Base-by-base conservation (phyloP, 2,888 invertebrate genomes). In the Parnassius orleans region DNA sequence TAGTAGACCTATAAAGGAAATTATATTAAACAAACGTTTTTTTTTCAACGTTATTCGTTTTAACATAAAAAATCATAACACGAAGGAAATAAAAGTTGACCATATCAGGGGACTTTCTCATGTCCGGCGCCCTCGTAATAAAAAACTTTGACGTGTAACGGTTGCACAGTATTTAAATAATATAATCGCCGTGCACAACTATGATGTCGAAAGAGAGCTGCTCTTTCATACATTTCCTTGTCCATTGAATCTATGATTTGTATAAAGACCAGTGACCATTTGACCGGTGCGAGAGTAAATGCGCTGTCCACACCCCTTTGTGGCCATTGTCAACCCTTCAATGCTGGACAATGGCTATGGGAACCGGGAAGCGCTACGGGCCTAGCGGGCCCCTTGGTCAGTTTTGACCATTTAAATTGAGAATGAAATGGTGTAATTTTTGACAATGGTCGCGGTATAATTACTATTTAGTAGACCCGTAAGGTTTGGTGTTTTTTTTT, bases 241-340 rank as follows among this genome's bases (percentile, higher is more conserved):
- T 78, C 79, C 81, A 79, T 84, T 84, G 77, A 80, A 79, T 79
- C 85, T 84, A 83, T 83, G 83, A 79, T 79, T 80, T 81, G 83
- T 83, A 86, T 86, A 83, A 77, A 76, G 68, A 56, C 60, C 68
- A 76, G 75, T 87, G 87, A 86, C 86, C 90, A 90, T 90, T 90
- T 90, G 90, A 87, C 90, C 90, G 87, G 89, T 84, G 84, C 72
- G 72, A 77, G 73, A 75, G 77, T 73, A 74, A 74, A 76, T 75
- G 86, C 87, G 86, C 88, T 90, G 90, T 91, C 90, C 84, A 84
- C 90, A 90, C 90, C 87, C 87, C 75, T 86, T 91, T 91, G 86
- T 90, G 77, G 61, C 63, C 72, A 80, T 90, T 90, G 89, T 89
- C 72, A 78, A 81, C 84, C 85, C 84, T 86, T 90, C 84, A 85